Conservation (phyloP, 2,113 vertebrate species). For the Pteruthius melanotis region DNA sequence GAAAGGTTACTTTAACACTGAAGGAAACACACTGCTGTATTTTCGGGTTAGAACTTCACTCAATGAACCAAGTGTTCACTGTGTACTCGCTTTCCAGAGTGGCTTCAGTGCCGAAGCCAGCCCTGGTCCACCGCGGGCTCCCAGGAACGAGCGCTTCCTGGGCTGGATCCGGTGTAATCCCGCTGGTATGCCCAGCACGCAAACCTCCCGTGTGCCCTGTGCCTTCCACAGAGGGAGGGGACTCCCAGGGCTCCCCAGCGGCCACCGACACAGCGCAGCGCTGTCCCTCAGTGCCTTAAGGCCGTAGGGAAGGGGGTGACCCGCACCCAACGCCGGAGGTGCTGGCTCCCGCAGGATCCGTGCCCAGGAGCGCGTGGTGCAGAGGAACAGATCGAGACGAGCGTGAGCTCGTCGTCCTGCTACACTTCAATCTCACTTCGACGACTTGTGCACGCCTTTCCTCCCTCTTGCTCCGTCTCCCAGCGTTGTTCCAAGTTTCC, state of each 20-base stretch:
- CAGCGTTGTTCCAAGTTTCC: neutral
- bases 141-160: neutral
- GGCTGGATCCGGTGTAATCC: neutral
- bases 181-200: neutral
- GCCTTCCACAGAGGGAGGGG: neutral
- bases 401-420: fast-evolving
- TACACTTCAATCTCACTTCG: neutral
- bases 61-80: neutral
- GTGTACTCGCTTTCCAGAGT: neutral
- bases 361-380: fast-evolving
- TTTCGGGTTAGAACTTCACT: neutral
- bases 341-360: neutral
- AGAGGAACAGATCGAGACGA: too few species aligned
- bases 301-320: fast-evolving
- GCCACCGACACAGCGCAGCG: neutral
- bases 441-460: fast-evolving
- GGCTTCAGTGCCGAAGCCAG: neutral
- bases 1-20: neutral
- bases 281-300: fast-evolving
- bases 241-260: neutral
- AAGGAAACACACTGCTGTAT: neutral
- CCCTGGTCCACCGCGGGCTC: neutral
- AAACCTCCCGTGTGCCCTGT: fast-evolving
- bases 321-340: fast-evolving
- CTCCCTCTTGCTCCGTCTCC: neutral